phyloP scores from a whole-genome alignment of 2,113 vertebrate species.

The Ailurus styani region DNA sequence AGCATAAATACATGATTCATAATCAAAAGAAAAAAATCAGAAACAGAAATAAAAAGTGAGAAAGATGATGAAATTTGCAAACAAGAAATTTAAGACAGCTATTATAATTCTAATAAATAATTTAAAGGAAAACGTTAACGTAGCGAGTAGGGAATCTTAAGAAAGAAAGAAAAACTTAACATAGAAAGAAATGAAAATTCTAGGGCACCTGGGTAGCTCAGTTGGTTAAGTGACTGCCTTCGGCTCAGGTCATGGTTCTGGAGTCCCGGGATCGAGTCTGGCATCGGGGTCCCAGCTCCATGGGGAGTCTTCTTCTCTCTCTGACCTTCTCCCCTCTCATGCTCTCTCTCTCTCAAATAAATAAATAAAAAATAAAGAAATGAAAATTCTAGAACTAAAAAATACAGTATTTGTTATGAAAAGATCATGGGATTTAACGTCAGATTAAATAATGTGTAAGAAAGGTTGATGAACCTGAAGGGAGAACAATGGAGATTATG shows the following conservation, averaged over 20 bases:
- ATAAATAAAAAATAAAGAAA: no score
- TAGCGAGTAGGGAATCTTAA: not conserved
- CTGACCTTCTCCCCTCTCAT: no score
- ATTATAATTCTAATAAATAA: not conserved
- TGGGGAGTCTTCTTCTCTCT: no score
- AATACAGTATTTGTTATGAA: not conserved
- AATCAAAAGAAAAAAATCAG: not conserved
- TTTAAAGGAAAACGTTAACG: not conserved
- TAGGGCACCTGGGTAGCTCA: no score
- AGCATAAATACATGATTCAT: not conserved
- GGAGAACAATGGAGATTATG: not conserved
- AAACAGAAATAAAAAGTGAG: not conserved
- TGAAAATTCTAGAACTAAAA: not conserved
- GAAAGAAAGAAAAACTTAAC: not conserved
- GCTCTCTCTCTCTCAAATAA: no score
- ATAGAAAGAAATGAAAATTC: not conserved
- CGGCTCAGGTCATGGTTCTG: no score
- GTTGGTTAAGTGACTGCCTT: no score
- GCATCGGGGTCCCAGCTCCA: no score
- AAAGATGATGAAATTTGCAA: not conserved
- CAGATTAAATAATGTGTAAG: not conserved
- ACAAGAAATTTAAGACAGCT: not conserved
- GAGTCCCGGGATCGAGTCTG: no score
- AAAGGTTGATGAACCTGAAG: not conserved
- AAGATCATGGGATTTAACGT: not conserved